Evolutionary conservation across 37 sponge, comb jelly and placozoan genomes (phyloP).

Genomic region (Oscarella lobularis): DNA sequence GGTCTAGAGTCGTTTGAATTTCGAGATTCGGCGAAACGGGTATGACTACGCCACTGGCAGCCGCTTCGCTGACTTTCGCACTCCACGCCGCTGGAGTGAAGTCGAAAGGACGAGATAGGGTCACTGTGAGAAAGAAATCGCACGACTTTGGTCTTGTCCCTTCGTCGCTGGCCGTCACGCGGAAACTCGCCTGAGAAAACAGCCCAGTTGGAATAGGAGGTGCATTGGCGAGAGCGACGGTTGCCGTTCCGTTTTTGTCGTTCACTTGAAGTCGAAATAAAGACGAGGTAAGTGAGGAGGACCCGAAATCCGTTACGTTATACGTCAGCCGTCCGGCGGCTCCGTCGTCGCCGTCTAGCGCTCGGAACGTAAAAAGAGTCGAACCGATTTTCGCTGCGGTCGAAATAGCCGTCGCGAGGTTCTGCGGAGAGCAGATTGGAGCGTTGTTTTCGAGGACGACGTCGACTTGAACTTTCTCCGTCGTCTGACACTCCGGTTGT

Average conservation of each 20-base stretch:
- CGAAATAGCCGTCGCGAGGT: not conserved
- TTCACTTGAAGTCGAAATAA: not conserved
- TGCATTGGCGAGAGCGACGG: no score
- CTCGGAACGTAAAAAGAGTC: not conserved
- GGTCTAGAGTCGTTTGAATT: no score
- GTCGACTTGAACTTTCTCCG: not conserved
- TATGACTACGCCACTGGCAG: no score
- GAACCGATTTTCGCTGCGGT: not conserved
- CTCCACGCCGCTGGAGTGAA: no score
- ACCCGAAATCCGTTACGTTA: not conserved
- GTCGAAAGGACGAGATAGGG: no score
- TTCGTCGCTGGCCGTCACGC: not conserved
- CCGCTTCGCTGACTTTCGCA: no score
- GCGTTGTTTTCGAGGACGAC: not conserved
- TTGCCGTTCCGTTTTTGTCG: no score
- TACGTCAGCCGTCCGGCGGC: not conserved
- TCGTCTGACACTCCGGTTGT: not conserved
- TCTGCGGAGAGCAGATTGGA: not conserved
- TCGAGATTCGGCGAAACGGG: no score
- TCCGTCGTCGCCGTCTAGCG: not conserved
- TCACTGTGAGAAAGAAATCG: not conserved
- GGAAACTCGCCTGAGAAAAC: not conserved
- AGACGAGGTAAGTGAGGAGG: not conserved
- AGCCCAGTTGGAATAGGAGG: no score
- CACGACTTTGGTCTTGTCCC: not conserved